Percentiles rank a stretch among this genome's conserved stretches.
These are phyloP conservation scores for Rhagoletis zephyria DNA, from an alignment of 1,140 invertebrate species.

Conservation along the genomic window DNA sequence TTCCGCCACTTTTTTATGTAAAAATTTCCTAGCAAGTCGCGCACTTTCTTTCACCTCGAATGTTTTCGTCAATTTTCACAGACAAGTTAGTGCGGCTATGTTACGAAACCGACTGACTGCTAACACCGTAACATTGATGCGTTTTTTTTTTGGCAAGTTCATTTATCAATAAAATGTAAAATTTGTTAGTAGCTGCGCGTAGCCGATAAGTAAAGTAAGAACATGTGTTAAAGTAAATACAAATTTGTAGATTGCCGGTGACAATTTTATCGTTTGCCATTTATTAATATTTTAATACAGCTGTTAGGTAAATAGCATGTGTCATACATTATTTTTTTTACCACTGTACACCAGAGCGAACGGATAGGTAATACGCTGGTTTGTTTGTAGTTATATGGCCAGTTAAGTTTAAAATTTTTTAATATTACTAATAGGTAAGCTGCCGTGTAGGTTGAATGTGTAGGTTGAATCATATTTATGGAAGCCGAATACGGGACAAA, in stretches of 20 bases:
- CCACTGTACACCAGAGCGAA: neutral
- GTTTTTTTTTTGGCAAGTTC: neutral
- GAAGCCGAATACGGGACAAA: too few species aligned
- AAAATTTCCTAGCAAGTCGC: neutral
- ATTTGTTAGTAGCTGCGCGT: slow-evolving; percentile 16
- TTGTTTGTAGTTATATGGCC: too few species aligned
- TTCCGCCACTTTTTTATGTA: neutral
- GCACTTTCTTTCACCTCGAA: neutral
- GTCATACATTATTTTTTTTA: neutral
- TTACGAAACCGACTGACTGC: slow-evolving; percentile 8
- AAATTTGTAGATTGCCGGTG: neutral
- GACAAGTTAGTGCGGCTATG: slow-evolving; percentile 35
- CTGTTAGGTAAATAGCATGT: neutral
- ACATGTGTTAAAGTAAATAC: slow-evolving; percentile 12
- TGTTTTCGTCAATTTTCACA: neutral
- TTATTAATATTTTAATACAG: slow-evolving; percentile 38
- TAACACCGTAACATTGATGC: neutral
- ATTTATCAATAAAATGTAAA: slow-evolving; percentile 11
- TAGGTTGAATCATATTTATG: too few species aligned
- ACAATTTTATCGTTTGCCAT: slow-evolving; percentile 32
- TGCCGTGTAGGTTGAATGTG: too few species aligned
- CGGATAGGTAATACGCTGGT: too few species aligned
- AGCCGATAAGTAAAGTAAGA: slow-evolving; percentile 9
- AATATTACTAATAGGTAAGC: too few species aligned
- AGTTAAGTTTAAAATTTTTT: too few species aligned